phyloP scores from a whole-genome alignment of 2,113 vertebrate genomes.

The Falcunculus frontatus region DNA sequence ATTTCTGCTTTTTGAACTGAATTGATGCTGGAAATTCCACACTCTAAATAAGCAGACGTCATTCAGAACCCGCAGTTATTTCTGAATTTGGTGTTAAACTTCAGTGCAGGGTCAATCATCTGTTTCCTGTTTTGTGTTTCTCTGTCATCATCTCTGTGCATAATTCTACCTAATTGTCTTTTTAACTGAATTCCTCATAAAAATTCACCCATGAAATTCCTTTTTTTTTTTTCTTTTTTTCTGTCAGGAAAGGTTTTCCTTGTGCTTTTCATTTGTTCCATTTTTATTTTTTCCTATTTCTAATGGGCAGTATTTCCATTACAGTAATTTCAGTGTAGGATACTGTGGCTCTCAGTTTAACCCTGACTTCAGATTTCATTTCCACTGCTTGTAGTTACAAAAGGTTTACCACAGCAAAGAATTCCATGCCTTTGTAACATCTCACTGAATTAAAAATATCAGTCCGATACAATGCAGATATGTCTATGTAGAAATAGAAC shows the following conservation, averaged over 20 bases:
- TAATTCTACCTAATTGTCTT: neutral
- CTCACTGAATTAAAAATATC: neutral
- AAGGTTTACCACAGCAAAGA: neutral
- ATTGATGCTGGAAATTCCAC: neutral
- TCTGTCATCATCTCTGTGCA: neutral
- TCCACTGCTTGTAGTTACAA: neutral
- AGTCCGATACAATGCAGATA: neutral
- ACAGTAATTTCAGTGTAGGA: neutral
- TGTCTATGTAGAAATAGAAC: neutral
- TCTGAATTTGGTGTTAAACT: neutral
- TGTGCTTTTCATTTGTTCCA: neutral
- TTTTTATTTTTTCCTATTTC: neutral
- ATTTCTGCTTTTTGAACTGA: neutral
- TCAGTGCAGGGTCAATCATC: neutral
- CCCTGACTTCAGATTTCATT: neutral
- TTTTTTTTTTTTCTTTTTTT: neutral
- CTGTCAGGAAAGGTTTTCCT: neutral
- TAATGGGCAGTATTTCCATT: neutral
- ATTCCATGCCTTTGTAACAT: neutral
- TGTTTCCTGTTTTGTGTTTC: neutral
- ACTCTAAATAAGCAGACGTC: neutral
- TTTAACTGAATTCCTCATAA: neutral
- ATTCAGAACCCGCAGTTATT: neutral
- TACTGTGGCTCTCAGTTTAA: neutral
- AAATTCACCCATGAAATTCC: neutral